Conservation (phyloP, 2,113 vertebrate genomes). For the Varanus salvator region DNA sequence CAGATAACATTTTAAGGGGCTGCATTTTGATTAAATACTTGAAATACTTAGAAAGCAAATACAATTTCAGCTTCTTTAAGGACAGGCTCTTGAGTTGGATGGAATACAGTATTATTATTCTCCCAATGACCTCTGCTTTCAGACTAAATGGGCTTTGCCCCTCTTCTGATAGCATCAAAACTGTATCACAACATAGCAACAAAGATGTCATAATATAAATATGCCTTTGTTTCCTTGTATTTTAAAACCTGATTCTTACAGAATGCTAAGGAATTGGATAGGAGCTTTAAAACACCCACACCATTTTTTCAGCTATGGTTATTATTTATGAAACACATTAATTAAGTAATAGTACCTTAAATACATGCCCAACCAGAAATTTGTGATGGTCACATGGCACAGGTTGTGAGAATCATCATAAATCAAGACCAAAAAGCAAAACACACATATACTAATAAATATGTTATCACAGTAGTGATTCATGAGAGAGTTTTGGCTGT, state of each 20-base stretch:
- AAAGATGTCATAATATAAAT: slow-evolving; percentile 57
- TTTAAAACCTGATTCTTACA: slow-evolving; percentile 60
- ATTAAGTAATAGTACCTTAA: slow-evolving; percentile 24
- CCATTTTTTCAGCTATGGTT: slow-evolving; percentile 12
- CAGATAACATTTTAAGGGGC: background rate
- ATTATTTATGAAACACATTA: too few relatives aligned
- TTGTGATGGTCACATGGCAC: background rate
- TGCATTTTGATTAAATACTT: slow-evolving; percentile 32
- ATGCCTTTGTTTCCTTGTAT: slow-evolving; percentile 52
- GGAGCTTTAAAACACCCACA: slow-evolving; percentile 8
- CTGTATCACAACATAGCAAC: slow-evolving; percentile 57
- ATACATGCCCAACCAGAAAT: background rate
- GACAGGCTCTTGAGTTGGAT: slow-evolving; percentile 59
- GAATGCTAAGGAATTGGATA: slow-evolving; percentile 1
- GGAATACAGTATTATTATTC: slow-evolving; percentile 47
- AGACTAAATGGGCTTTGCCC: slow-evolving; percentile 57
- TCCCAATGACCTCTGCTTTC: slow-evolving; percentile 59
- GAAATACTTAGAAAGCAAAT: slow-evolving; percentile 54
- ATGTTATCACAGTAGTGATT: background rate
- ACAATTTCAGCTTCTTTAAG: slow-evolving; percentile 57
- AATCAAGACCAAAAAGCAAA: background rate
- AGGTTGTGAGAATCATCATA: background rate
- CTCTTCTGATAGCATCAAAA: slow-evolving; percentile 62
- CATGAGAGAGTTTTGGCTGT: too few relatives aligned
- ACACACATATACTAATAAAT: background rate